Conservation (phyloP, 2,113 vertebrate species). For the Forbesichthys papilliferus region DNA sequence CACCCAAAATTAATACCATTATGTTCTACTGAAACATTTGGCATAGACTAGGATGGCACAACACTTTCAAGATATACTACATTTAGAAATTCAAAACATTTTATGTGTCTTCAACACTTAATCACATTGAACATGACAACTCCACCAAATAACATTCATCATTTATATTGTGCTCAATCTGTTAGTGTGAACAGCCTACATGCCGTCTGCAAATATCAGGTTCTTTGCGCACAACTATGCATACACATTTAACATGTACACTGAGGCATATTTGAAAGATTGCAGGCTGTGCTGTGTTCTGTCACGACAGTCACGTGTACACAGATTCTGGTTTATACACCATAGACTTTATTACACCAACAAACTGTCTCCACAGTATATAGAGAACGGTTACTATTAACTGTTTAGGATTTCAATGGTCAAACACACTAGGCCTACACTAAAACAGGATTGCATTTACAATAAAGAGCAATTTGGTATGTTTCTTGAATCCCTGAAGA, state of each 20-base stretch:
- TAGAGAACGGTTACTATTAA: conserved; percentile 11
- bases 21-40: conserved; percentile 19
- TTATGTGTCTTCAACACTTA: conserved; percentile 29
- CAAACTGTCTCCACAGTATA: conserved; percentile 32
- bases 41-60: conserved; percentile 33
- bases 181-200: conserved; percentile 24
- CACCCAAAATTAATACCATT: conserved; percentile 23
- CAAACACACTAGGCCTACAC: background rate
- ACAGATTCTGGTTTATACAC: conserved; percentile 21
- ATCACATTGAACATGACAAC: conserved; percentile 43
- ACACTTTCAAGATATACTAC: conserved; percentile 36
- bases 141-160: conserved; percentile 43
- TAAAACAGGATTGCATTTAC: conserved; percentile 5
- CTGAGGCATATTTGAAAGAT: conserved; percentile 26
- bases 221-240: conserved; percentile 21
- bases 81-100: conserved; percentile 10
- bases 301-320: conserved; percentile 15
- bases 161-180: conserved; percentile 58
- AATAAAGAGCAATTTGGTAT: background rate
- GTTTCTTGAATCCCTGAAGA: background rate
- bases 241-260: conserved; percentile 36
- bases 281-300: conserved; percentile 9
- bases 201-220: conserved; percentile 1
- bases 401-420: background rate
- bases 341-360: conserved; percentile 30